phyloP scores from a whole-genome alignment of 2,113 vertebrate genomes.

The Prochilodus magdalenae region DNA sequence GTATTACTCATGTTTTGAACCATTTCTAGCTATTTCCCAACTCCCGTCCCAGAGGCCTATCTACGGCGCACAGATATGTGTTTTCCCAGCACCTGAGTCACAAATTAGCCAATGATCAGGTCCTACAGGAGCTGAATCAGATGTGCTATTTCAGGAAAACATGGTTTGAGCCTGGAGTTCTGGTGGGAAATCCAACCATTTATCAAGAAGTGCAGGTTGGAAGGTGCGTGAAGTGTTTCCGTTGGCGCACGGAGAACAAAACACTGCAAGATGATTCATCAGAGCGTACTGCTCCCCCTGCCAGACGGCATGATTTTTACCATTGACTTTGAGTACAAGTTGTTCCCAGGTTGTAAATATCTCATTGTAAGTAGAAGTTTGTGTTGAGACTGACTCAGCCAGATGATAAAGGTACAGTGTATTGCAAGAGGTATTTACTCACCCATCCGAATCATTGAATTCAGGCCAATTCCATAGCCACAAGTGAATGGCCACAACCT shows the following conservation, averaged over 20 bases:
- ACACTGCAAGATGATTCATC: constrained; percentile 7
- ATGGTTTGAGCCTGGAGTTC: neutral
- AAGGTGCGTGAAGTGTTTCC: neutral
- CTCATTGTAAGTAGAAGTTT: neutral
- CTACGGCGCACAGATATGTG: neutral
- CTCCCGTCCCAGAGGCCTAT: neutral
- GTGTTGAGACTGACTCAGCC: neutral
- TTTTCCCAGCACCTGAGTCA: neutral
- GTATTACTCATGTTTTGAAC: neutral
- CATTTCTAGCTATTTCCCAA: neutral
- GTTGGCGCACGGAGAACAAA: neutral
- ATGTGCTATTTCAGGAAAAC: neutral
- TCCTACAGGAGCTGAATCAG: neutral
- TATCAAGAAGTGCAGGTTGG: neutral
- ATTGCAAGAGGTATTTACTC: too few relatives aligned
- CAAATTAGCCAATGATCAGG: neutral
- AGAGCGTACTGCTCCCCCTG: neutral
- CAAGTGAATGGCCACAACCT: too few relatives aligned
- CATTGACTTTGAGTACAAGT: neutral
- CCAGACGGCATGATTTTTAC: neutral
- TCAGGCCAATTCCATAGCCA: too few relatives aligned
- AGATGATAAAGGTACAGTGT: neutral
- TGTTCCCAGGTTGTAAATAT: neutral
- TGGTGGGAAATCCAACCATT: neutral
- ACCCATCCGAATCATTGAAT: too few relatives aligned